Percentiles rank a stretch among this genome's conserved stretches.
Evolutionary conservation across 92 coral and sea anemone species (phyloP).

Genomic region (Paramuricea clavata): DNA sequence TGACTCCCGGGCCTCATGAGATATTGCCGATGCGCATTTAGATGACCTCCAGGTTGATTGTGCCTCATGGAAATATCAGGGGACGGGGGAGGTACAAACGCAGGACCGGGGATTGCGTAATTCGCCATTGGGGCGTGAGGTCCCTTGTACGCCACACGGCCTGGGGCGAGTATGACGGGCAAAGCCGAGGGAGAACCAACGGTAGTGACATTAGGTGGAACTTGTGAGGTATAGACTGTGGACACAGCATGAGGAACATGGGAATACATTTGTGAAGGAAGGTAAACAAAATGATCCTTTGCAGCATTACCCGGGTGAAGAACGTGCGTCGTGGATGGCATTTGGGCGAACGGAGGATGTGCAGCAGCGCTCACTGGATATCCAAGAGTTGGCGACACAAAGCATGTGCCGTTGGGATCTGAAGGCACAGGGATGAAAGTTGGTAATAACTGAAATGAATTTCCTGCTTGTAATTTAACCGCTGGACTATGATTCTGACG

Average conservation of each 20-base stretch:
- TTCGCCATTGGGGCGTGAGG: slow-evolving; percentile 40
- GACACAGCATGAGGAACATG: slow-evolving; percentile 41
- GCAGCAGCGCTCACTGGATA: slow-evolving; percentile 33
- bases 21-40: slow-evolving; percentile 28
- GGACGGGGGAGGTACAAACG: slow-evolving; percentile 14
- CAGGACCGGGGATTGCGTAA: slow-evolving; percentile 30
- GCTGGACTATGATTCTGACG: slow-evolving; percentile 32
- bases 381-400: slow-evolving; percentile 43
- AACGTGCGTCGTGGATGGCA: slow-evolving; percentile 47
- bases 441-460: slow-evolving; percentile 36
- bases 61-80: slow-evolving; percentile 27
- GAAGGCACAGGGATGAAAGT: slow-evolving; percentile 45
- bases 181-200: slow-evolving; percentile 38
- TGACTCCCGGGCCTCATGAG: slow-evolving; percentile 35
- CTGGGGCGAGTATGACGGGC: slow-evolving; percentile 41
- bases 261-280: slow-evolving; percentile 45
- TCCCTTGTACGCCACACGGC: slow-evolving; percentile 42
- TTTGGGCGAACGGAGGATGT: slow-evolving; percentile 32
- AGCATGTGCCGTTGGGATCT: slow-evolving; percentile 35
- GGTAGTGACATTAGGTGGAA: slow-evolving; percentile 27
- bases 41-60: slow-evolving; percentile 8
- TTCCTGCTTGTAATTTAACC: slow-evolving; percentile 16
- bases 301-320: slow-evolving; percentile 19
- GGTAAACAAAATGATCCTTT: slow-evolving; percentile 39
- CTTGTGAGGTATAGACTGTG: slow-evolving; percentile 38